A percentile compares a stretch with the other conserved stretches of the same genome.
Evolutionary conservation across 2,888 invertebrate species (phyloP).

Genomic region (Cryptus viduatorius): DNA sequence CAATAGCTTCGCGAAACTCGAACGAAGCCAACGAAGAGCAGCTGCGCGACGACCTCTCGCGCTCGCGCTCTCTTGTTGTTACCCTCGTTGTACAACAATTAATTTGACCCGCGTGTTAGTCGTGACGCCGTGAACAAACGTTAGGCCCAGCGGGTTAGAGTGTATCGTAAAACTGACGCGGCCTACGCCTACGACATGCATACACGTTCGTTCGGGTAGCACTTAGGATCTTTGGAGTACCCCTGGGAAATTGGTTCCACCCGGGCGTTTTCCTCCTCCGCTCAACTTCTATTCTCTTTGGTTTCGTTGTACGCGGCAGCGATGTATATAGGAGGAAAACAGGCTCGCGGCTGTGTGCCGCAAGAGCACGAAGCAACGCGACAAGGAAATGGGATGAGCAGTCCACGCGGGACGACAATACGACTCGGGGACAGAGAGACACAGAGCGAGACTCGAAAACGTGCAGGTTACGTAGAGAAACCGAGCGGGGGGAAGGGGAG

Average conservation of each 20-base stretch:
- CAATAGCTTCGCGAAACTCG: neutral
- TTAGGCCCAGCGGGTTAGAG: neutral
- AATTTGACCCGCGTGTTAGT: conserved; percentile 35
- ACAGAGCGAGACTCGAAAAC: conserved; percentile 10
- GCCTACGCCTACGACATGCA: conserved; percentile 9
- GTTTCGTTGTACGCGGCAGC: conserved; percentile 52
- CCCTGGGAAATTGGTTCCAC: conserved; percentile 80
- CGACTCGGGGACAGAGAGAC: conserved; percentile 11
- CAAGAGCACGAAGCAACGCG: conserved; percentile 43
- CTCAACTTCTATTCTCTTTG: conserved; percentile 44
- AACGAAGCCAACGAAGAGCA: conserved; percentile 5
- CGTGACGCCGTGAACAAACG: conserved; percentile 1
- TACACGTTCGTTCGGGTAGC: conserved; percentile 3
- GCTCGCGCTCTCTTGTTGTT: conserved; percentile 9
- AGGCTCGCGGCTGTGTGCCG: conserved; percentile 13
- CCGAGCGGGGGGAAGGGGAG: neutral
- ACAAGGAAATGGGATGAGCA: conserved; percentile 53
- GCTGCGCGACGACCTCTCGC: conserved; percentile 19
- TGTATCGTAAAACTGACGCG: conserved; percentile 24
- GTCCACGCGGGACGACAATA: conserved; percentile 6
- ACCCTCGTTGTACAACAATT: conserved; percentile 10
- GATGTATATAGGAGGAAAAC: neutral
- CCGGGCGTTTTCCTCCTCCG: conserved; percentile 29
- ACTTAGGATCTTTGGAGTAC: conserved; percentile 74
- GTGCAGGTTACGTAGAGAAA: neutral